Evolutionary conservation across 2,113 vertebrate genomes (phyloP).

Genomic region (Calyptommatus sinebrachiatus): DNA sequence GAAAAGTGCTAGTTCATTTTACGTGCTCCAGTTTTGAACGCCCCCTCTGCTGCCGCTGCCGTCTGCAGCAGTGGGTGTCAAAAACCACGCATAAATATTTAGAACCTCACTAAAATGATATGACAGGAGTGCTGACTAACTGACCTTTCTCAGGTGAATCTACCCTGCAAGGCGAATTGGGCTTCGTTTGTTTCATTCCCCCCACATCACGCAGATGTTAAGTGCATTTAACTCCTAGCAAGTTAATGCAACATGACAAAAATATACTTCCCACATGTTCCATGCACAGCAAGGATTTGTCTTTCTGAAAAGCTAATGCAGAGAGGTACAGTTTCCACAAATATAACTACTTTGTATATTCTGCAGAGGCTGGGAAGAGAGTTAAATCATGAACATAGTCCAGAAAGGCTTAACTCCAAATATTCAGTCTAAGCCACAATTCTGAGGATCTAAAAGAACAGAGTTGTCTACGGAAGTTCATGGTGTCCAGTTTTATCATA

Average conservation of each 20-base stretch:
- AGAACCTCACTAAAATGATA: conserved; percentile 9
- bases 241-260: conserved; percentile 36
- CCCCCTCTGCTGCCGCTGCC: conserved; percentile 16
- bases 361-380: not conserved
- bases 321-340: conserved; percentile 21
- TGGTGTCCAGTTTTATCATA: too few relatives aligned
- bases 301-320: conserved; percentile 34
- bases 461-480: too few relatives aligned
- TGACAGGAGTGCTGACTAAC: not conserved
- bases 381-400: not conserved
- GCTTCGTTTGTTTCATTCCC: conserved; percentile 6
- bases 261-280: not conserved
- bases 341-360: conserved; percentile 3
- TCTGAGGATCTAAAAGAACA: too few relatives aligned
- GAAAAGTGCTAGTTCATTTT: not conserved
- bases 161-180: not conserved
- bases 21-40: conserved; percentile 2
- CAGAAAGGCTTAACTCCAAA: not conserved
- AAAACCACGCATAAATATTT: conserved; percentile 19
- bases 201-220: conserved; percentile 18
- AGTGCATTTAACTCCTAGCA: not conserved
- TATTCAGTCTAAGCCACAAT: not conserved
- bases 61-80: conserved; percentile 6
- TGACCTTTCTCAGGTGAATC: conserved; percentile 18
- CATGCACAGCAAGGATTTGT: conserved; percentile 7